phyloP scores from a whole-genome alignment of 2,113 vertebrate genomes.

The Gymnocephalus cernua region DNA sequence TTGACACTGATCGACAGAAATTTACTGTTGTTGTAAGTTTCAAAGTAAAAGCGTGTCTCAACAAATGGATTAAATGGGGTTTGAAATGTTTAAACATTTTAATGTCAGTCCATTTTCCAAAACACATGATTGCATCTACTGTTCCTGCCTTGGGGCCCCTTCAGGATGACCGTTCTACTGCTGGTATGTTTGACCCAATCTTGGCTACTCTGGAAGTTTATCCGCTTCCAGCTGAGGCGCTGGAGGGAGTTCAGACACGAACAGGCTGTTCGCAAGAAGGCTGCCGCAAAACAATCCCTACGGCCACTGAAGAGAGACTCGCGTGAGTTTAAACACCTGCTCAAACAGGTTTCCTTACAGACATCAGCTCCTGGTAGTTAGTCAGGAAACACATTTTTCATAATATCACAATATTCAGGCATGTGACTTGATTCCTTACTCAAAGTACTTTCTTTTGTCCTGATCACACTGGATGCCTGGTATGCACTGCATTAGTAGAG shows the following conservation, averaged over 20 bases:
- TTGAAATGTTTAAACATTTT: not conserved
- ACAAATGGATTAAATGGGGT: not conserved
- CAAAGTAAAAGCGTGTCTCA: not conserved
- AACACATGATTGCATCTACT: conserved; percentile 27
- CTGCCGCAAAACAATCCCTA: conserved; percentile 82
- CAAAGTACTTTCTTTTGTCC: not conserved
- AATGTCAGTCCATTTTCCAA: conserved; percentile 5
- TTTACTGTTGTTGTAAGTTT: not conserved
- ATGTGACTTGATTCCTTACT: not conserved
- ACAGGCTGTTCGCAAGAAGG: conserved; percentile 89
- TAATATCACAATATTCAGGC: not conserved
- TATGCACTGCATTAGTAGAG: not conserved
- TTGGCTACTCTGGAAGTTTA: conserved; percentile 98
- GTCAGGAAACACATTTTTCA: not conserved
- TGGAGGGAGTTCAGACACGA: conserved; percentile 93
- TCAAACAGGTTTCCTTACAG: not conserved
- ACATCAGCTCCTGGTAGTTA: not conserved
- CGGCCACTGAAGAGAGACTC: conserved; percentile 90
- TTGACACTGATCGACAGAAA: not conserved
- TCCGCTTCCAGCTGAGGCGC: conserved; percentile 96
- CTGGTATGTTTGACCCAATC: conserved; percentile 94
- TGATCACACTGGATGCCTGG: not conserved
- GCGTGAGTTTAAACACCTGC: conserved; percentile 80
- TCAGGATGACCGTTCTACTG: conserved; percentile 91
- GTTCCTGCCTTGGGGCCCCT: conserved; percentile 7